These are phyloP conservation scores for Trematomus loennbergii DNA, from an alignment of 2,113 vertebrate species.

Conservation along the genomic window DNA sequence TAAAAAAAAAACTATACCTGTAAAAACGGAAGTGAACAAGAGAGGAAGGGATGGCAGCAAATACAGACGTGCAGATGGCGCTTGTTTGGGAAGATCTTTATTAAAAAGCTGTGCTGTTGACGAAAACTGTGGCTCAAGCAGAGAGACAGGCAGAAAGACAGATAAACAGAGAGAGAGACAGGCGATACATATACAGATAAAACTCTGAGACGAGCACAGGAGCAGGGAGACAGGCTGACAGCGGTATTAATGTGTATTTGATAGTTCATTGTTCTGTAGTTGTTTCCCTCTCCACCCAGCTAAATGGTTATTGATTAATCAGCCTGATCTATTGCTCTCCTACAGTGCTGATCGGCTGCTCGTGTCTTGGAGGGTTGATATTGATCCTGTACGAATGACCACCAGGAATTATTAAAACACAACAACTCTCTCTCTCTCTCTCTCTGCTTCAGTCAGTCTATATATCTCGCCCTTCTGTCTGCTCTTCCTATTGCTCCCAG, in stretches of 20 bases:
- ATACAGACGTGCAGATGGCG: constrained; percentile 56
- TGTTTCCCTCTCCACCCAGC: constrained; percentile 78
- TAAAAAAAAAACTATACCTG: constrained; percentile 59
- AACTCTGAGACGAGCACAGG: constrained; percentile 52
- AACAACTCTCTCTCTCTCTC: constrained; percentile 47
- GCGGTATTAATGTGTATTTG: constrained; percentile 76
- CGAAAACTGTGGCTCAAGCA: constrained; percentile 4
- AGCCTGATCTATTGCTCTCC: constrained; percentile 79
- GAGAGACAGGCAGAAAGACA: constrained; percentile 3
- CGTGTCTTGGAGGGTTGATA: constrained; percentile 67
- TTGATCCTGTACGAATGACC: constrained; percentile 76
- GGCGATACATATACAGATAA: constrained; percentile 47
- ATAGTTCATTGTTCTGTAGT: constrained; percentile 79
- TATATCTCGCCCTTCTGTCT: constrained; percentile 22
- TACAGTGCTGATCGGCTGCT: constrained; percentile 76
- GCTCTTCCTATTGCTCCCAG: constrained; percentile 47
- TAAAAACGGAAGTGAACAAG: constrained; percentile 6
- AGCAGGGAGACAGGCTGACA: constrained; percentile 63
- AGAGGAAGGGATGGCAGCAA: constrained; percentile 19
- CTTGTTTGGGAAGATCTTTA: constrained; percentile 57
- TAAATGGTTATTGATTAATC: constrained; percentile 84
- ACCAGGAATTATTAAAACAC: constrained; percentile 83
- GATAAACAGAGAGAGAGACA: not conserved
- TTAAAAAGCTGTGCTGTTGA: constrained; percentile 42
- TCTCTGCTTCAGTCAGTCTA: constrained; percentile 35